These are phyloP conservation scores for Platichthys flesus DNA, from an alignment of 2,113 vertebrate genomes.

Conservation along the genomic window DNA sequence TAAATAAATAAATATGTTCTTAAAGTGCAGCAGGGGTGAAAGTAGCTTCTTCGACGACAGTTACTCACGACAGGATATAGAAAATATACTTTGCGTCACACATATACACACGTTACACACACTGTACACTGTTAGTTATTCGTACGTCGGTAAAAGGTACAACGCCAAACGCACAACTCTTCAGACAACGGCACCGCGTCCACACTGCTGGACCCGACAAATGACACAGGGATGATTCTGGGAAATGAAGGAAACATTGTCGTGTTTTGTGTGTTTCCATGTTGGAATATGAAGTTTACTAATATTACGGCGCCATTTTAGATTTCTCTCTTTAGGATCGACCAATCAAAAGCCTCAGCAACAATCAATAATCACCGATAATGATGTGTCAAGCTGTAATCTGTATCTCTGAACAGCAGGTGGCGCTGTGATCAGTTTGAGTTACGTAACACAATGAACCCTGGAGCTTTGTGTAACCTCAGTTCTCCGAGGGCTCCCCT, in stretches of 20 bases:
- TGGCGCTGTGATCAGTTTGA: not conserved
- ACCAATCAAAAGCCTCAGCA: too few relatives aligned
- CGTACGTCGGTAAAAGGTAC: not conserved
- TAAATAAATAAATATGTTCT: conserved; percentile 37
- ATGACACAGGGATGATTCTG: not conserved
- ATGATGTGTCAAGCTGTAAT: too few relatives aligned
- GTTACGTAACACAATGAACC: not conserved
- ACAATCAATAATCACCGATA: too few relatives aligned
- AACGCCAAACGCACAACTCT: not conserved
- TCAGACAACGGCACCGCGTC: not conserved
- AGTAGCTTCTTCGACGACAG: conserved; percentile 14
- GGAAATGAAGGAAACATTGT: too few relatives aligned
- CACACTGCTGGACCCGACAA: not conserved
- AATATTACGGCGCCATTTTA: too few relatives aligned
- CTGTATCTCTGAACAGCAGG: not conserved
- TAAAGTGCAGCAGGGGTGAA: conserved; percentile 39
- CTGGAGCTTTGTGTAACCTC: not conserved
- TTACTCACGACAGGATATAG: conserved; percentile 27
- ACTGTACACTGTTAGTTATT: conserved; percentile 3
- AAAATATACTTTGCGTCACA: conserved; percentile 56
- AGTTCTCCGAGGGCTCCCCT: not conserved
- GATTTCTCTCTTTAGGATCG: too few relatives aligned
- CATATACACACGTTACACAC: conserved; percentile 1
- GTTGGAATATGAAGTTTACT: too few relatives aligned
- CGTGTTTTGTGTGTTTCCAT: too few relatives aligned